These are phyloP conservation scores for Octopus sinensis DNA, from an alignment of 1,140 invertebrate species.

Conservation along the genomic window DNA sequence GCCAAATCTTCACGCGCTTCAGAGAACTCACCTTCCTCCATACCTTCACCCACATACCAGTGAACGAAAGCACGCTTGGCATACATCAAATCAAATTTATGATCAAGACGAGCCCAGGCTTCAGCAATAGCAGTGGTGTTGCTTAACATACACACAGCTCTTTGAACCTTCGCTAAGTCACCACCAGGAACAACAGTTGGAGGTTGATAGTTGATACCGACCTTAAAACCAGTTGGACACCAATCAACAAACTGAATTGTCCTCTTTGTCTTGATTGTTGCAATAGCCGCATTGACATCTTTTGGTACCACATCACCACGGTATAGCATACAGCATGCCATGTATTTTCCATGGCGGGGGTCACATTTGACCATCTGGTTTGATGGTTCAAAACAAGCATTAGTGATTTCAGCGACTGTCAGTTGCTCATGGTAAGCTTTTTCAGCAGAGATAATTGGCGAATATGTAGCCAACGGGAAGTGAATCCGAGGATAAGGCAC, in stretches of 20 bases:
- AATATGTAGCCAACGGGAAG: too few relatives aligned
- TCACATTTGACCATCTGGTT: constrained; percentile 84
- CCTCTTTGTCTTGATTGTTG: constrained; percentile 67
- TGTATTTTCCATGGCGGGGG: constrained; percentile 67
- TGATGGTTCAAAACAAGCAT: constrained; percentile 72
- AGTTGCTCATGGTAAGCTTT: constrained; percentile 63
- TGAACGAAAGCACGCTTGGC: constrained; percentile 64
- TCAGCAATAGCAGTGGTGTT: constrained; percentile 80
- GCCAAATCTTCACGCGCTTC: constrained; percentile 73
- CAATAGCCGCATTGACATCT: constrained; percentile 83
- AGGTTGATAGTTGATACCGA: constrained; percentile 38
- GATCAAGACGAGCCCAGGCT: constrained; percentile 67
- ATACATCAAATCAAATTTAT: constrained; percentile 64
- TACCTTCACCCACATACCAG: constrained; percentile 74
- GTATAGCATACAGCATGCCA: constrained; percentile 43
- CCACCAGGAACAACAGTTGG: constrained; percentile 66
- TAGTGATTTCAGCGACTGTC: constrained; percentile 63
- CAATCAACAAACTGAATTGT: constrained; percentile 62
- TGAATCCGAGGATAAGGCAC: constrained; percentile 37
- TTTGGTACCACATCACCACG: constrained; percentile 65
- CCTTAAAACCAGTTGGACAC: too few relatives aligned
- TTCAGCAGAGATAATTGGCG: too few relatives aligned
- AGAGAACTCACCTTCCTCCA: constrained; percentile 73
- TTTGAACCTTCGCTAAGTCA: constrained; percentile 63
- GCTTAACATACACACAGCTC: constrained; percentile 64